phyloP scores from a whole-genome alignment of 2,797 vertebrate species.

The Erethizon dorsatum region DNA sequence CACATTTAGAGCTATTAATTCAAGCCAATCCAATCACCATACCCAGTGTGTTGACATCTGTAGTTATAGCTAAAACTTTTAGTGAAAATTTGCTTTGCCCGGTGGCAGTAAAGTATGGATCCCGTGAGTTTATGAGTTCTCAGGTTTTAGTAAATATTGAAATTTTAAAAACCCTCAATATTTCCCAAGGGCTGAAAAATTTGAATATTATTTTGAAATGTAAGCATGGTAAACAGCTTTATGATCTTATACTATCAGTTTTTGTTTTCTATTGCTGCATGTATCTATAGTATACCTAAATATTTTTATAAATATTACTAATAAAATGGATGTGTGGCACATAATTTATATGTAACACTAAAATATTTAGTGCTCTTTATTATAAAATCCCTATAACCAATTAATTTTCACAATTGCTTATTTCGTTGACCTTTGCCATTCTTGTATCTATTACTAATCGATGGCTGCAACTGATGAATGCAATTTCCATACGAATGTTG shows the following conservation, averaged over 20 bases:
- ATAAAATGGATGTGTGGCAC: not conserved
- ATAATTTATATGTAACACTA: not conserved
- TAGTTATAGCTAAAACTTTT: not conserved
- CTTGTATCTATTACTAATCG: not conserved
- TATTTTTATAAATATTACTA: not conserved
- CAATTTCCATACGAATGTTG: not conserved
- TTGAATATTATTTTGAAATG: not conserved
- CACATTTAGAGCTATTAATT: not conserved
- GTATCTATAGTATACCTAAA: not conserved
- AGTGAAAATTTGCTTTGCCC: not conserved
- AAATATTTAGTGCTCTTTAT: not conserved
- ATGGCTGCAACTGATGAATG: not conserved
- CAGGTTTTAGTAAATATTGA: slow-evolving; percentile 1
- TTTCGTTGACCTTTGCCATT: not conserved
- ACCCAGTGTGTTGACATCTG: not conserved
- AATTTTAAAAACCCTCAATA: not conserved
- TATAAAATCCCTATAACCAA: not conserved
- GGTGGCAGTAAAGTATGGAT: not conserved
- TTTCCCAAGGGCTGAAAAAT: not conserved
- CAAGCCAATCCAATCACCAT: not conserved
- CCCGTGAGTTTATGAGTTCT: not conserved
- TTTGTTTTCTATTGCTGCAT: not conserved
- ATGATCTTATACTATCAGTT: not conserved
- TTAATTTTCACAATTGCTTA: not conserved
- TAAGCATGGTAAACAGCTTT: not conserved